A percentile compares a stretch with the other conserved stretches of the same genome.
phyloP scores from a whole-genome alignment of 1,140 invertebrate species.

The Drosophila pallidifrons region DNA sequence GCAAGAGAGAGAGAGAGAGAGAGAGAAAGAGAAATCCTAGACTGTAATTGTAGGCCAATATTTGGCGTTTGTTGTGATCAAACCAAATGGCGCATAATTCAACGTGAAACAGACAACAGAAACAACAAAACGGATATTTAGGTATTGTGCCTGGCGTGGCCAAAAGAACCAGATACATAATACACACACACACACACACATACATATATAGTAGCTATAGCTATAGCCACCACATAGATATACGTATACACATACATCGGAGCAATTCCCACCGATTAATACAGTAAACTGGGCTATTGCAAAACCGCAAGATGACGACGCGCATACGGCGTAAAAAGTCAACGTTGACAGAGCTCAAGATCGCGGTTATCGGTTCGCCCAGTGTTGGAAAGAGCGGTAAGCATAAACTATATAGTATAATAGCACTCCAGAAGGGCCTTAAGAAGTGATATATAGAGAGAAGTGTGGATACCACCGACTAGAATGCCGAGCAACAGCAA shows the following conservation, averaged over 20 bases:
- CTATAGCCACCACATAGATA: constrained; percentile 12
- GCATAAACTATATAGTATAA: constrained; percentile 2
- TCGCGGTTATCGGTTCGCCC: constrained; percentile 93
- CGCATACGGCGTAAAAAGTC: constrained; percentile 94
- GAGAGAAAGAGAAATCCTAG: constrained; percentile 23
- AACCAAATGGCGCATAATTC: constrained; percentile 56
- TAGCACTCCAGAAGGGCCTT: constrained; percentile 5
- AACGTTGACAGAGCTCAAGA: constrained; percentile 94
- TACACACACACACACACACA: background rate
- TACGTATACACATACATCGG: constrained; percentile 6
- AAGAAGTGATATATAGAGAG: constrained; percentile 5
- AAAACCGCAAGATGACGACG: constrained; percentile 86
- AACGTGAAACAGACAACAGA: constrained; percentile 54
- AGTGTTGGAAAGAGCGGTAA: constrained; percentile 95
- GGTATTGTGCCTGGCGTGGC: constrained; percentile 39
- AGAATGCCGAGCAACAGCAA: constrained; percentile 73
- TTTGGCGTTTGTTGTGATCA: constrained; percentile 74
- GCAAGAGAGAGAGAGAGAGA: constrained; percentile 26
- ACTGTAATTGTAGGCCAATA: constrained; percentile 73
- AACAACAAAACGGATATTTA: constrained; percentile 52
- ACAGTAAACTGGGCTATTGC: constrained; percentile 34
- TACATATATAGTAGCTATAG: background rate
- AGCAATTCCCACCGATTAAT: constrained; percentile 6
- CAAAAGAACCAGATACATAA: constrained; percentile 24
- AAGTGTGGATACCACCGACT: constrained; percentile 28